Evolutionary conservation across 2,888 invertebrate species (phyloP).

Genomic region (Eucera pruinosa): DNA sequence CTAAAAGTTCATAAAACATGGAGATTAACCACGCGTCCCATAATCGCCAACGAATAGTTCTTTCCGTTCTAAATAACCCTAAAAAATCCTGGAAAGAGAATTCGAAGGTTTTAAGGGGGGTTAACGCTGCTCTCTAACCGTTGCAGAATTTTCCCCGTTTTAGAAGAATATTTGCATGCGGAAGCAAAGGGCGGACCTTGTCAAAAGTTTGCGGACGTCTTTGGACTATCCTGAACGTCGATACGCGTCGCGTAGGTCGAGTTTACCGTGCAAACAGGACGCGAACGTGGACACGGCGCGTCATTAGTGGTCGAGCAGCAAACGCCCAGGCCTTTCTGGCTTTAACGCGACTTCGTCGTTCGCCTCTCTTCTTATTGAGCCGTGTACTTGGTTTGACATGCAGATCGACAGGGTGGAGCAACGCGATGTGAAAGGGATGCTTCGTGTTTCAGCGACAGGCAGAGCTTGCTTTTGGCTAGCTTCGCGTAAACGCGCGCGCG

Average conservation of each 20-base stretch:
- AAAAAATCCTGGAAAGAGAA: too few relatives aligned
- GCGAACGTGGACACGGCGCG: constrained; percentile 77
- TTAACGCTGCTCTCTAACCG: too few relatives aligned
- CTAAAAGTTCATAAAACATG: too few relatives aligned
- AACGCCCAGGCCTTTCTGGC: constrained; percentile 64
- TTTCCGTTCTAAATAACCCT: too few relatives aligned
- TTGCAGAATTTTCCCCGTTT: too few relatives aligned
- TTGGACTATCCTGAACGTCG: constrained; percentile 39
- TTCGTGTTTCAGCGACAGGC: background rate
- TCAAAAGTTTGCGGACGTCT: constrained; percentile 37
- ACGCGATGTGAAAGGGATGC: background rate
- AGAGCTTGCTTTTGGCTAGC: background rate
- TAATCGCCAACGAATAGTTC: too few relatives aligned
- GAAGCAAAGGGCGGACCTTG: constrained; percentile 17
- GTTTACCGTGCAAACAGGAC: constrained; percentile 81
- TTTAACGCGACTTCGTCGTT: constrained; percentile 35
- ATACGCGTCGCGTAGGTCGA: constrained; percentile 50
- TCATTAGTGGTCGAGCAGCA: constrained; percentile 80
- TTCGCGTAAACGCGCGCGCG: too few relatives aligned
- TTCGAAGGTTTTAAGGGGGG: too few relatives aligned
- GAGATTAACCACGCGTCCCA: too few relatives aligned
- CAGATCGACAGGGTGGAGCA: constrained; percentile 29
- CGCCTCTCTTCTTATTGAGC: constrained; percentile 41
- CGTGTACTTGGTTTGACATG: constrained; percentile 34
- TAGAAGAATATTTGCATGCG: too few relatives aligned